Evolutionary conservation across 2,113 vertebrate genomes (phyloP), one percentile per base, ranked within the genome.

Genomic region (Bubo scandiacus): DNA sequence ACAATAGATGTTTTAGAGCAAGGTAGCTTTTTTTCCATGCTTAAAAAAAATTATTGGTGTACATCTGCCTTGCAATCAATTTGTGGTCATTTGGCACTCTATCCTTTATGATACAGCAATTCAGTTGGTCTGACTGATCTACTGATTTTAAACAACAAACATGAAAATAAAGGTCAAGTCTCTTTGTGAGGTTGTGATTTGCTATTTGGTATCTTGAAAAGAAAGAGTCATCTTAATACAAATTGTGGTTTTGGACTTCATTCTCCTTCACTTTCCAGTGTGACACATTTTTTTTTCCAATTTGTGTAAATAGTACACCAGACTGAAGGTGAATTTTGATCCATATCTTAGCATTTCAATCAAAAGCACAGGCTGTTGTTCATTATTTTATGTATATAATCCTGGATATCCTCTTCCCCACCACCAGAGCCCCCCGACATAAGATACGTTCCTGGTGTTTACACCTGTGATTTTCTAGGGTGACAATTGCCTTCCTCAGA

Each of bases 71-170:
- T 40, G 74, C 18, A 80, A 94, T 68, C 36, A 42, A 3, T 88
- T 47, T 74, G 58, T 77, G 77, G 17, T 94, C 38, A 3, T 81
- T 89, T 89, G 57, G 16, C 30, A 88, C n/a, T 61, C 94, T 85
- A 8, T 63, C 73, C 59, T 84, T 67, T 87, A 67, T 1, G 0
- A 78, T 18, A 65, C 45, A 78, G 54, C 54, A 38, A 23, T 66
- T 92, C 42, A 16, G 18, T 27, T 81, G 55, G 2, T 59, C 86
- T 94, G 63, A 36, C 38, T 36, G 85, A 92, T 59, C 47, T 91
- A 51, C 59, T 65, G 73, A 79, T 92, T 82, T 87, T 61, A 54
- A 61, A 63, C 32, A 42, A 40, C 34, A 36, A 63, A 34, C 12
- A 2, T 36, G 57, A 71, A 25, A 68, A 20, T 19, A 57, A 77